phyloP scores from a whole-genome alignment of 2,888 invertebrate genomes.

The Stegophylla sp. region DNA sequence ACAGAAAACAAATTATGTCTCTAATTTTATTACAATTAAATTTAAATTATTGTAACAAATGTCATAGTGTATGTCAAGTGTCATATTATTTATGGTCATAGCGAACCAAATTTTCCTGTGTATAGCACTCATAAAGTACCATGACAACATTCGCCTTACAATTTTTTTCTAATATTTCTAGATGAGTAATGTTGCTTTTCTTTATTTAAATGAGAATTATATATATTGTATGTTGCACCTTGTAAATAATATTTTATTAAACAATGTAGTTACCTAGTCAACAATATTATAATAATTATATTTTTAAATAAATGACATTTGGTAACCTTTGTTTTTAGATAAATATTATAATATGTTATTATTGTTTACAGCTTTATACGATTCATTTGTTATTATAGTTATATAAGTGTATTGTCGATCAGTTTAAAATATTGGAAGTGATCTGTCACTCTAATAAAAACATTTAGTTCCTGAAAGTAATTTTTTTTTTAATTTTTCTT shows the following conservation, averaged over 20 bases:
- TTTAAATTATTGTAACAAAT: background rate
- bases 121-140: constrained; percentile 25
- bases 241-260: constrained; percentile 55
- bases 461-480: constrained; percentile 50
- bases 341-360: constrained; percentile 43
- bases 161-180: constrained; percentile 37
- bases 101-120: background rate
- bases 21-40: constrained; percentile 15
- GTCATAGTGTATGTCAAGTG: no score
- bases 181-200: constrained; percentile 34
- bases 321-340: constrained; percentile 55
- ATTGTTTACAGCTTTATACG: constrained; percentile 54
- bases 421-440: constrained; percentile 13
- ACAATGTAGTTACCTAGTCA: constrained; percentile 56
- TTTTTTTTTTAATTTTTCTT: constrained; percentile 27
- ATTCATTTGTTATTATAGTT: constrained; percentile 51
- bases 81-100: constrained; percentile 17
- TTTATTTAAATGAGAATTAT: constrained; percentile 31
- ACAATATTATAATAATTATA: constrained; percentile 50
- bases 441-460: constrained; percentile 11
- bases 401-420: constrained; percentile 45
- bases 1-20: background rate
- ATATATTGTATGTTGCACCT: constrained; percentile 56
- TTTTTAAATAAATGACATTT: constrained; percentile 50
- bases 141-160: background rate